Base-by-base conservation (phyloP, 2,113 vertebrate species). In the Taurulus bubalis region DNA sequence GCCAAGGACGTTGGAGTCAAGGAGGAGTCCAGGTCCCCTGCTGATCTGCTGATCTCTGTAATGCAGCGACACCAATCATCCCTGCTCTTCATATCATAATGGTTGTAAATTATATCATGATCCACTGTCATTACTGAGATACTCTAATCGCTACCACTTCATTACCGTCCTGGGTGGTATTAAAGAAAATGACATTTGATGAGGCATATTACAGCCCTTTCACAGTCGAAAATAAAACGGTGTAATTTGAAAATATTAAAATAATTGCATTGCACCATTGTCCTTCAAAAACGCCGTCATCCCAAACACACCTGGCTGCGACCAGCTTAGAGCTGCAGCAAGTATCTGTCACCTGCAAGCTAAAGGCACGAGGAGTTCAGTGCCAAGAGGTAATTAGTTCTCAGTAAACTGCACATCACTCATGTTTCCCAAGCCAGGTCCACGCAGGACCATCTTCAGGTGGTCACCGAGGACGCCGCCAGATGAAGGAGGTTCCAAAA, bases 1-100 rank as follows among this genome's bases (percentile, higher is more conserved):
- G 77, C 71, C 81, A 77, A 87, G 84, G 89, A 87, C 72, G 11
- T 75, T 47, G 22, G 36, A 58, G 60, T 81, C 71, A 78, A 70
- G 60, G 56, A 51, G 79, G 22, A 73, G 70, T 62, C 20, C 32
- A 38, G 60, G 8, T 77, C 75, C 53, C 64, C 66, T 67, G 79
- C 68, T 73, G 71, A 32, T 72, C 78, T 71, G 63, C 62, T 81
- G 47, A 71, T 82, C 82, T 67, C 67, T 51, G 22, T 53, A 75
- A 64, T n/a, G 51, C 77, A 40, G 62, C 28, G 47, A 73, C 75
- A 53, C 56, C 53, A 64, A 79, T 74, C 71, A 74, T 26, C 63
- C 63, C 60, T 77, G 66, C 77, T 34, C 51, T 68, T 88, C 72
- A 56, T 56, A 45, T 79, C 79, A 83, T 74, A 77, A 83, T 74